These are phyloP conservation scores for Plutella xylostella DNA, from an alignment of 2,888 invertebrate genomes.

Conservation along the genomic window DNA sequence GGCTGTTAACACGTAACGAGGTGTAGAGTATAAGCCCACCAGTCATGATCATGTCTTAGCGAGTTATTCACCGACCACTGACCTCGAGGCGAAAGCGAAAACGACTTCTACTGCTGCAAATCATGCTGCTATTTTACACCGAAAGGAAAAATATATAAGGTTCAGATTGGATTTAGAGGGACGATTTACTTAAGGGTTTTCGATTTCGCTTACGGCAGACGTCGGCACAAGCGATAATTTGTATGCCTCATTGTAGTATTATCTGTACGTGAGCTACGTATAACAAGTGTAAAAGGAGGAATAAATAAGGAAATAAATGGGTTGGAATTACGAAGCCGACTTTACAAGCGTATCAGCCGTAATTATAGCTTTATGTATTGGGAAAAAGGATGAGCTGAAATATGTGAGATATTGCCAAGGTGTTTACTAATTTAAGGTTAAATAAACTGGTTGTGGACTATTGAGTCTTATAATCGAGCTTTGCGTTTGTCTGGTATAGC, in stretches of 20 bases:
- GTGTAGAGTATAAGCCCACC: constrained; percentile 65
- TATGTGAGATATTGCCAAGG: constrained; percentile 3
- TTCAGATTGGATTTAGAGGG: constrained; percentile 3
- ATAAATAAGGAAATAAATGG: constrained; percentile 55
- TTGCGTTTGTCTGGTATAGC: too few relatives aligned
- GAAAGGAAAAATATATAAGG: constrained; percentile 21
- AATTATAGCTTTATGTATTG: constrained; percentile 28
- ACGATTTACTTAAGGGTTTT: constrained; percentile 30
- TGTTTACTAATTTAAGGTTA: constrained; percentile 2
- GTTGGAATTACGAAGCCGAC: constrained; percentile 38
- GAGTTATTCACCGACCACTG: constrained; percentile 66
- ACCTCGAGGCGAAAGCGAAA: constrained; percentile 40
- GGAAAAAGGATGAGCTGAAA: constrained; percentile 3
- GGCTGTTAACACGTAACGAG: constrained; percentile 69
- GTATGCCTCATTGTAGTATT: constrained; percentile 65
- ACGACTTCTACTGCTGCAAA: constrained; percentile 25
- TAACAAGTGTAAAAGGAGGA: constrained; percentile 51
- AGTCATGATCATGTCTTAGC: constrained; percentile 68
- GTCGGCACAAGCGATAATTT: constrained; percentile 64
- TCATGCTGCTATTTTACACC: constrained; percentile 21
- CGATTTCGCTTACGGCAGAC: constrained; percentile 35
- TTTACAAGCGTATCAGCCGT: constrained; percentile 33
- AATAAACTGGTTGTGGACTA: constrained; percentile 3
- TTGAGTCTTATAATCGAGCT: too few relatives aligned
- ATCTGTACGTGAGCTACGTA: constrained; percentile 59